Base-by-base conservation (phyloP, 1,140 invertebrate genomes). In the Bombus soroeensis region DNA sequence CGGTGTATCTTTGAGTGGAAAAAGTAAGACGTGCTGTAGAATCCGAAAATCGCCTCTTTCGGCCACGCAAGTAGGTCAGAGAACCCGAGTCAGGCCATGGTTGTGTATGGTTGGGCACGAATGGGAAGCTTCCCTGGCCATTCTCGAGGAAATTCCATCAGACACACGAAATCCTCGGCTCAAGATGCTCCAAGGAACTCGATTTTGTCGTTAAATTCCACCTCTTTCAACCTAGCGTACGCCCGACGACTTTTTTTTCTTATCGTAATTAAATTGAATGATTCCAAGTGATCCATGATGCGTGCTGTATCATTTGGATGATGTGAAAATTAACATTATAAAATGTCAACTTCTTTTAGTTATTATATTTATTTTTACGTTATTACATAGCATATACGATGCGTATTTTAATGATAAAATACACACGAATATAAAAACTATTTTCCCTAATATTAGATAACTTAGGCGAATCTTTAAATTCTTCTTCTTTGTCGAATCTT, bases 131-230 rank as follows among this genome's bases (percentile, higher is more conserved):
- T 72, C 77, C 68, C 59, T 47, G 83, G 77, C 83, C 37, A 85
- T 85, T 85, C 83, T 85, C 83, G 41, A 72, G 68, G 77, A 79
- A 85, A 85, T 85, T 85, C 83, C 83, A 85, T 85, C 83, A 85
- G 83, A 72, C 83, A 73, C 76, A 34, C 77, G 83, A 79, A 85
- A 85, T 85, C 83, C 83, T 73, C 53, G 82, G 82, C 82, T 79
- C 82, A 84, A 70, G 82, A 59, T 32, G 82, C 68, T 59, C 28
- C 83, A 34, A 47, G 68, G 32, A 72, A 39, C 68, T 62, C 83
- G 76, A 72, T 68, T 85, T 73, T 79, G 53, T 80, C 68, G 81
- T 80, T 71, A 71, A 79, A 72, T 85, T 71, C 82, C 32, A 9
- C 41, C 41, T 15, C 68, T 85, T 85, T 85, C 57, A 73, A 73